phyloP scores from a whole-genome alignment of 2,113 vertebrate genomes.

The Lethenteron camtschaticum region DNA sequence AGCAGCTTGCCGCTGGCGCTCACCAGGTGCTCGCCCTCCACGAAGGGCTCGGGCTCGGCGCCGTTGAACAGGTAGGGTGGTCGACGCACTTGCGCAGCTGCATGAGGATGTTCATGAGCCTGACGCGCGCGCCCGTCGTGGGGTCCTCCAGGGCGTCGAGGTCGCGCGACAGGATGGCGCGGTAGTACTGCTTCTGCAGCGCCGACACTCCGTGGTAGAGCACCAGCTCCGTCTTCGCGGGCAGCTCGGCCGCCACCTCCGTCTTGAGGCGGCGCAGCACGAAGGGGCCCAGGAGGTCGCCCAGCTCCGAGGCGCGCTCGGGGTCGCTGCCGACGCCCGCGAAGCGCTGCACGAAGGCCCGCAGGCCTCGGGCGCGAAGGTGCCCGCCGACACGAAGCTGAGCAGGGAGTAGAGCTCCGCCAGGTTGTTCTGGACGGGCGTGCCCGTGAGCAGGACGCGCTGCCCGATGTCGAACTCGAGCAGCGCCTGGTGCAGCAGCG shows the following conservation, averaged over 20 bases:
- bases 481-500: conserved; percentile 43
- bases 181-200: conserved; percentile 65
- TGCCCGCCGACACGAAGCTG: conserved; percentile 43
- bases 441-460: conserved; percentile 56
- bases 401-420: conserved; percentile 67
- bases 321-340: conserved; percentile 26
- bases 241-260: conserved; percentile 52
- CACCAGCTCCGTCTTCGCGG: conserved; percentile 54
- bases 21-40: conserved; percentile 68
- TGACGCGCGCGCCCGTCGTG: conserved; percentile 32
- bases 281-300: conserved; percentile 46
- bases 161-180: conserved; percentile 56
- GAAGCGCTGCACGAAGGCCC: conserved; percentile 37
- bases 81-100: conserved; percentile 72
- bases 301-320: conserved; percentile 24
- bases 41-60: conserved; percentile 83
- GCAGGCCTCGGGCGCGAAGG: conserved; percentile 31
- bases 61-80: conserved; percentile 67
- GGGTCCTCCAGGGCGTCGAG: conserved; percentile 33
- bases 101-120: conserved; percentile 51
- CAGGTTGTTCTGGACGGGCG: conserved; percentile 74
- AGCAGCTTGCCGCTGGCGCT: conserved; percentile 67
- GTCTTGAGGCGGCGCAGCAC: conserved; percentile 63
- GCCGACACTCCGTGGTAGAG: conserved; percentile 69
- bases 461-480: conserved; percentile 44